phyloP scores from a whole-genome alignment of 2,888 invertebrate genomes.

The Ferdinandea cuprea region DNA sequence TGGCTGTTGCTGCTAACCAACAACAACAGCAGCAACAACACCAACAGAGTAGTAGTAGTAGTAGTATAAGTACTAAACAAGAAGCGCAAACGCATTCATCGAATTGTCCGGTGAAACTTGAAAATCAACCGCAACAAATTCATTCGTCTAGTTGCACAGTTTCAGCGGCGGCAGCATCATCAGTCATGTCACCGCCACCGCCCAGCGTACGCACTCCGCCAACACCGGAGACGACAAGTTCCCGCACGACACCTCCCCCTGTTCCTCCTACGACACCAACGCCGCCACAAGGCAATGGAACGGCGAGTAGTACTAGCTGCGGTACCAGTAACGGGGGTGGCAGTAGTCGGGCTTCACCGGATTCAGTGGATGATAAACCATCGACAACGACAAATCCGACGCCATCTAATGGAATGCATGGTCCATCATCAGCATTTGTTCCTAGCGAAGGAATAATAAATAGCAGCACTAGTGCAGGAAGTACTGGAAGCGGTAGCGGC shows the following conservation, averaged over 20 bases:
- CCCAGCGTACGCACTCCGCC: constrained; percentile 77
- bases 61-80: constrained; percentile 35
- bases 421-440: constrained; percentile 48
- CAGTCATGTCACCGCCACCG: constrained; percentile 81
- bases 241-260: constrained; percentile 70
- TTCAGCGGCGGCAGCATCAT: constrained; percentile 78
- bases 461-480: constrained; percentile 56
- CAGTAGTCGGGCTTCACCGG: constrained; percentile 82
- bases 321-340: constrained; percentile 79
- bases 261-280: constrained; percentile 79
- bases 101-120: constrained; percentile 58
- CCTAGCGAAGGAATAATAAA: constrained; percentile 49
- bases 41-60: constrained; percentile 67
- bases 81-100: constrained; percentile 73
- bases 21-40: constrained; percentile 61
- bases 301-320: constrained; percentile 78
- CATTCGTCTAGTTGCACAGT: constrained; percentile 80
- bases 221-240: constrained; percentile 72
- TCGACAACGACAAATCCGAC: constrained; percentile 79
- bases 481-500: constrained; percentile 50
- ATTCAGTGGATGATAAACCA: constrained; percentile 82
- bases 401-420: constrained; percentile 78
- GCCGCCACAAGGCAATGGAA: constrained; percentile 81
- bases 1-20: constrained; percentile 33
- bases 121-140: constrained; percentile 79